phyloP scores from a whole-genome alignment of 64 coral and sea anemone species.

The Montipora foliosa region DNA sequence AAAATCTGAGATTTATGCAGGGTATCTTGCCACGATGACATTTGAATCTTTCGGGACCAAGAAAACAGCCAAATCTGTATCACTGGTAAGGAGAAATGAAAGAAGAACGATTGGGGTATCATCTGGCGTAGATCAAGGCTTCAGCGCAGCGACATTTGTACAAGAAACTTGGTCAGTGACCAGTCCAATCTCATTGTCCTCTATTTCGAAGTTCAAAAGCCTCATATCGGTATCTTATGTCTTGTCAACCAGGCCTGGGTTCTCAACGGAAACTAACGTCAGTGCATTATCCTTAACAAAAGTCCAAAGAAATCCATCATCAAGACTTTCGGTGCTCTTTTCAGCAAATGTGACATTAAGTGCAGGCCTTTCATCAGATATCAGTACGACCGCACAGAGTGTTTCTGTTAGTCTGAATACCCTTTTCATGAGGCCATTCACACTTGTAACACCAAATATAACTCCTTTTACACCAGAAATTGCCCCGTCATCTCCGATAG shows the following conservation, averaged over 20 bases:
- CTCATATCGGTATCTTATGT: neutral
- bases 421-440: neutral
- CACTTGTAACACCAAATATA: neutral
- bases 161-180: neutral
- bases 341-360: neutral
- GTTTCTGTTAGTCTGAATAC: neutral
- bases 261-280: neutral
- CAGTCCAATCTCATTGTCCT: neutral
- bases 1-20: neutral
- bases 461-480: too few species aligned
- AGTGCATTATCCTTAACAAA: neutral
- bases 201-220: neutral
- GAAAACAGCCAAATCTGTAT: neutral
- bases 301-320: neutral
- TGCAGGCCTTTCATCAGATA: neutral
- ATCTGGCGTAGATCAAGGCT: neutral
- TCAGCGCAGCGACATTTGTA: neutral
- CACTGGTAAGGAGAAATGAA: too few species aligned
- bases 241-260: neutral
- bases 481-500: neutral
- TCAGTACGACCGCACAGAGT: neutral
- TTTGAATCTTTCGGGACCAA: neutral
- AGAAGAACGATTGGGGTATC: neutral
- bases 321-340: neutral
- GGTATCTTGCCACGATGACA: neutral